phyloP scores from a whole-genome alignment of 1,140 invertebrate species.

The Armadillidium nasatum region DNA sequence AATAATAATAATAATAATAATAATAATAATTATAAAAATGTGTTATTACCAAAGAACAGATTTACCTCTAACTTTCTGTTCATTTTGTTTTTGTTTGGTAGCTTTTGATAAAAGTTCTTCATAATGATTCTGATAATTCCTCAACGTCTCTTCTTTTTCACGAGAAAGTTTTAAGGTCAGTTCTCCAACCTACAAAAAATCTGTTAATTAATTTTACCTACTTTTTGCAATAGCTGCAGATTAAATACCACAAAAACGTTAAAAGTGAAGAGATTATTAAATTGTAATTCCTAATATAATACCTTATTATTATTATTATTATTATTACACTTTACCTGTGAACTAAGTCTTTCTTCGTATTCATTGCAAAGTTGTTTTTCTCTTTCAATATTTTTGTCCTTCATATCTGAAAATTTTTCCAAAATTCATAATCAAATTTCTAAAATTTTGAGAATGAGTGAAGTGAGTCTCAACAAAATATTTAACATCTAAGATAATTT shows the following conservation, averaged over 20 bases:
- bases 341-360: neutral
- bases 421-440: too few species aligned
- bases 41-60: too few species aligned
- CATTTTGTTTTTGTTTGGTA: neutral
- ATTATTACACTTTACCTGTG: neutral
- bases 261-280: too few species aligned
- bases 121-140: neutral
- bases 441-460: too few species aligned
- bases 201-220: neutral
- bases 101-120: neutral
- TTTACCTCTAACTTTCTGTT: neutral
- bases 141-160: neutral
- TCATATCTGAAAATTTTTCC: neutral
- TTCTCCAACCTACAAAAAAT: neutral
- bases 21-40: too few species aligned
- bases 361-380: constrained; percentile 1
- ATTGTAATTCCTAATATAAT: too few species aligned
- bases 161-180: neutral
- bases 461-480: too few species aligned
- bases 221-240: too few species aligned
- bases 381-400: neutral
- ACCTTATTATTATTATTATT: too few species aligned
- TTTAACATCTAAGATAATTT: too few species aligned
- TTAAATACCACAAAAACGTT: too few species aligned
- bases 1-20: too few species aligned